A percentile compares a stretch with the other conserved stretches of the same genome.
These are phyloP conservation scores for Arctia plantaginis DNA, from an alignment of 2,888 invertebrate genomes.

Conservation along the genomic window DNA sequence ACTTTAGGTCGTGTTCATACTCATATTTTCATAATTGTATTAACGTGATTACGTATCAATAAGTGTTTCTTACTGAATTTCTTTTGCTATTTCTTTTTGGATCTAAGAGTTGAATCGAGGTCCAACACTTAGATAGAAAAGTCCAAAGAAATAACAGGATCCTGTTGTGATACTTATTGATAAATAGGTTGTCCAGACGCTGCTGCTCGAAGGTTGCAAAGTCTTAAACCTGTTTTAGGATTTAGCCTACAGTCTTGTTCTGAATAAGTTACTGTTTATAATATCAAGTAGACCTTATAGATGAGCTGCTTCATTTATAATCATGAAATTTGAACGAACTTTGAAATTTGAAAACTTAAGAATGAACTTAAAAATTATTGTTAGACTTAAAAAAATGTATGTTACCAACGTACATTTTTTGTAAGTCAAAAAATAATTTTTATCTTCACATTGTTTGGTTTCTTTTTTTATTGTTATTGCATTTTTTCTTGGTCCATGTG, in stretches of 20 bases:
- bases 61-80: not conserved
- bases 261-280: not conserved
- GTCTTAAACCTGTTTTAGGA: not conserved
- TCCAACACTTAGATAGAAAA: too few species aligned
- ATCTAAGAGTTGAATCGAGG: slow-evolving; percentile 15
- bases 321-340: too few species aligned
- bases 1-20: not conserved
- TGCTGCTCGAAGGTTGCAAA: not conserved
- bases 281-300: not conserved
- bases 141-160: not conserved
- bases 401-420: too few species aligned
- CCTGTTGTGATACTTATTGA: not conserved
- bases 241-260: not conserved
- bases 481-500: not conserved
- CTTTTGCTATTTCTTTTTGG: slow-evolving; percentile 28
- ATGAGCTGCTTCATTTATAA: not conserved
- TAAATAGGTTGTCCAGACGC: not conserved
- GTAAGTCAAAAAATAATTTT: too few species aligned
- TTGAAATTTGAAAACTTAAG: too few species aligned
- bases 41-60: slow-evolving; percentile 12
- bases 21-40: slow-evolving; percentile 15
- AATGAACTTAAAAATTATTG: too few species aligned
- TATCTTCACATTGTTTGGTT: not conserved
- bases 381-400: too few species aligned
- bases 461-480: not conserved